Base-by-base conservation (phyloP, 2,888 invertebrate species). In the Melitaea athalia region DNA sequence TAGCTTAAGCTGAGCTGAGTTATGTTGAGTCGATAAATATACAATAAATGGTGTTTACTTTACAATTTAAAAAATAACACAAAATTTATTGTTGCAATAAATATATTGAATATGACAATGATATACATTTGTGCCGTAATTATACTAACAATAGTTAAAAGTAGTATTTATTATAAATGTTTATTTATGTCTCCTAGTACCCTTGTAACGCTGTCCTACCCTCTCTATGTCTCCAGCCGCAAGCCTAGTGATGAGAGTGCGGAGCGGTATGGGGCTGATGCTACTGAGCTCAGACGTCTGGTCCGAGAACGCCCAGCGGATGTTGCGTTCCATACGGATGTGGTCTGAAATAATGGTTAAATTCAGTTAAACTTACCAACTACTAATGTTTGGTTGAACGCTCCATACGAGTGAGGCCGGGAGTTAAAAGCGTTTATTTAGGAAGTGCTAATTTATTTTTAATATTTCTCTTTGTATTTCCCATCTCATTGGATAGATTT, bases 201-300 rank as follows among this genome's bases (percentile, higher is more conserved):
- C 77, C 2, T 82, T 81, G 61, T 83, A 79, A 45, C 90, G 79
- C 0, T 88, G 85, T 0, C 91, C 92, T 31, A 84, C 84, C 45
- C 93, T 86, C 78, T 92, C 88, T 24, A 93, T 83, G 75, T 92
- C 90, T 0, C 89, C 92, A 3, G 89, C 85, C 0, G 91, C 89
- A 2, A 93, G 84, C 5, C 91, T 80, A 7, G 84, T 75, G 3
- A 86, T 86, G 11, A 91, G 55, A 2, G 78, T 70, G n/a, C 85
- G 84, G 52, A 92, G 76, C 12, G 90, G 85, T 62, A 87, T 75
- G 1, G 89, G 85, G 14, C 78, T 42, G 57, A 85, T 77, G 63
- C 74, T 75, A 66, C 72, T 77, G 61, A 89, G 66, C 12, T 84
- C 84, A 0, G 83, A 78, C 1, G 77, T 78, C 62, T 77, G 80